phyloP scores from a whole-genome alignment of 2,888 invertebrate species.

The Idaea dimidiata region DNA sequence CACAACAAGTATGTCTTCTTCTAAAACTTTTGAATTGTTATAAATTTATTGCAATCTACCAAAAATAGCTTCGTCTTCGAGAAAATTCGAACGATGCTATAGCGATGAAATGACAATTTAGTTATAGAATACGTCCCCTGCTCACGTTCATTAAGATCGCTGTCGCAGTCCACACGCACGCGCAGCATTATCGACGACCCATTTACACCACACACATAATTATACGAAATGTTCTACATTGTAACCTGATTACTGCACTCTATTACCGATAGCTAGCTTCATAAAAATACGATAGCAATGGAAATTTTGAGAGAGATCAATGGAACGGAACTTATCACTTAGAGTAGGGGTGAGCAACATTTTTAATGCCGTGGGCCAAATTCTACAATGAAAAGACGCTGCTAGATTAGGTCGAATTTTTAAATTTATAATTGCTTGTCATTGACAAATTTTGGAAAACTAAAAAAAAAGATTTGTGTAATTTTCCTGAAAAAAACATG shows the following conservation, averaged over 20 bases:
- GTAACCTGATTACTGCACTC: conserved; percentile 36
- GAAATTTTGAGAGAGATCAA: conserved; percentile 8
- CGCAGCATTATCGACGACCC: conserved; percentile 51
- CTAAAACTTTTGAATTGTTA: too few species aligned
- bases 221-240: conserved; percentile 39
- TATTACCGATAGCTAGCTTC: conserved; percentile 16
- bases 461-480: too few species aligned
- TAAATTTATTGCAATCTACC: too few species aligned
- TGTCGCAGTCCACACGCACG: conserved; percentile 16
- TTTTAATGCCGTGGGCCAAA: neutral
- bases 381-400: neutral
- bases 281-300: conserved; percentile 15
- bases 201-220: conserved; percentile 51
- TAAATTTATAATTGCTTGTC: too few species aligned
- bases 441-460: too few species aligned
- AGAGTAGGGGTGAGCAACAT: neutral
- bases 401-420: neutral
- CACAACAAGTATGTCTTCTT: too few species aligned
- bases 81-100: too few species aligned
- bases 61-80: too few species aligned
- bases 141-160: conserved; percentile 4
- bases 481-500: too few species aligned
- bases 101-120: too few species aligned
- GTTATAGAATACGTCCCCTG: conserved; percentile 10
- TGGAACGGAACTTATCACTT: conserved; percentile 4